These are phyloP conservation scores for Lemur catta DNA, from an alignment of 2,797 vertebrate species.

Conservation along the genomic window DNA sequence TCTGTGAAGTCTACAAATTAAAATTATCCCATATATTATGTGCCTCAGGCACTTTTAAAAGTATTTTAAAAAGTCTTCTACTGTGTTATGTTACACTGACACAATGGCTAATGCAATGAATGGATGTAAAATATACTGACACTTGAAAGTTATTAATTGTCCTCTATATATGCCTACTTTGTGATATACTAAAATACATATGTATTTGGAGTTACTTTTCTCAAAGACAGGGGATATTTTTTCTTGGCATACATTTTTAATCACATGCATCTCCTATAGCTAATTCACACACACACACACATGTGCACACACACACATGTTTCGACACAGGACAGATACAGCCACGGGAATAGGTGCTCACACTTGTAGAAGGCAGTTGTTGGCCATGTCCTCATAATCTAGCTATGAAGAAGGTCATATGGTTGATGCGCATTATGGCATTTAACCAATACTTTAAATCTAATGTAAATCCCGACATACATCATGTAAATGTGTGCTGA, in stretches of 20 bases:
- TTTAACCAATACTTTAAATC: not conserved
- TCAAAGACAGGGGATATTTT: not conserved
- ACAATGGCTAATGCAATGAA: not conserved
- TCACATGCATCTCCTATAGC: too few species aligned
- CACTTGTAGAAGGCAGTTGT: not conserved
- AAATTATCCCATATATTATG: not conserved
- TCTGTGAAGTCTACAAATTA: not conserved
- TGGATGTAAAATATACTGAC: not conserved
- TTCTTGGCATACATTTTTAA: not conserved
- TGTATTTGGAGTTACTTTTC: not conserved
- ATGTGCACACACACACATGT: fast-evolving
- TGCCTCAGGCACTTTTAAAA: not conserved
- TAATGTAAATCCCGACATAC: fast-evolving
- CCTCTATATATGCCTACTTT: not conserved
- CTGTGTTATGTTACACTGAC: not conserved
- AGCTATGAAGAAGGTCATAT: fast-evolving
- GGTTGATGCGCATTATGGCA: fast-evolving
- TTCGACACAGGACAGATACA: not conserved
- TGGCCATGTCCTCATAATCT: not conserved
- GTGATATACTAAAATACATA: not conserved
- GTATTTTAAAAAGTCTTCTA: not conserved
- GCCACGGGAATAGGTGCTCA: not conserved
- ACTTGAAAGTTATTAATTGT: not conserved
- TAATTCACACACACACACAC: not conserved
- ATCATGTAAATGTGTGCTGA: not conserved